Percentiles rank a stretch among this genome's conserved stretches.
phyloP scores from a whole-genome alignment of 2,888 invertebrate species.

The Trissonchulus sp. region DNA sequence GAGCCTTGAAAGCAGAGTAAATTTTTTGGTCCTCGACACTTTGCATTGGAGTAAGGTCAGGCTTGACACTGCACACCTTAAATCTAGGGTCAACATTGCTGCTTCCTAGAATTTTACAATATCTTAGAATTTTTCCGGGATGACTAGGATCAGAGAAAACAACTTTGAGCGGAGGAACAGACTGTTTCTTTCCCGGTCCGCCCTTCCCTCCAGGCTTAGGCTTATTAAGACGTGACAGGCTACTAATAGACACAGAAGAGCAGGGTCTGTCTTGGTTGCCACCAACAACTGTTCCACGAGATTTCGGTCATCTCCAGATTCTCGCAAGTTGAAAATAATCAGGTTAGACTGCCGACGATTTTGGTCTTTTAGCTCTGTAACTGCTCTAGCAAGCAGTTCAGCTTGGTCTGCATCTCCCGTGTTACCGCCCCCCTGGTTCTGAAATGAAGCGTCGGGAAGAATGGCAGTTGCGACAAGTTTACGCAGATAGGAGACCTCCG shows the following conservation, averaged over 20 bases:
- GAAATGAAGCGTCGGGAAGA: neutral
- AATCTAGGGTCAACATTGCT: neutral
- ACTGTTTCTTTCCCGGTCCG: no score
- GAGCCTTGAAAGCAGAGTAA: neutral
- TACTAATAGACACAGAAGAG: no score
- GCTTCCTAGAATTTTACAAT: neutral
- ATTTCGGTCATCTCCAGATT: neutral
- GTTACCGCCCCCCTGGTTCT: no score
- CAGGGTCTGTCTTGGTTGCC: neutral
- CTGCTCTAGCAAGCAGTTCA: conserved; percentile 6
- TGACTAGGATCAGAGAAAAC: neutral
- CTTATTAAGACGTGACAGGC: no score
- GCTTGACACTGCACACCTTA: neutral
- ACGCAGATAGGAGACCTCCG: neutral
- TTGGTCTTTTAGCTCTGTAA: neutral
- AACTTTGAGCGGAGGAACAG: neutral
- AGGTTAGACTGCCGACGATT: neutral
- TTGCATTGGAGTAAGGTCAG: neutral
- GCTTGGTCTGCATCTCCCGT: neutral
- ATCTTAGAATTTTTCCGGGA: neutral
- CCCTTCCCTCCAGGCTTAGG: no score
- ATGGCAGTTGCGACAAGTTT: neutral
- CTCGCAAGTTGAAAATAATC: conserved; percentile 5
- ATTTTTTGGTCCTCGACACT: neutral
- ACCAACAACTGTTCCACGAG: conserved; percentile 1